These are phyloP conservation scores for Agriopis marginaria DNA, from an alignment of 2,888 invertebrate species.

Conservation along the genomic window DNA sequence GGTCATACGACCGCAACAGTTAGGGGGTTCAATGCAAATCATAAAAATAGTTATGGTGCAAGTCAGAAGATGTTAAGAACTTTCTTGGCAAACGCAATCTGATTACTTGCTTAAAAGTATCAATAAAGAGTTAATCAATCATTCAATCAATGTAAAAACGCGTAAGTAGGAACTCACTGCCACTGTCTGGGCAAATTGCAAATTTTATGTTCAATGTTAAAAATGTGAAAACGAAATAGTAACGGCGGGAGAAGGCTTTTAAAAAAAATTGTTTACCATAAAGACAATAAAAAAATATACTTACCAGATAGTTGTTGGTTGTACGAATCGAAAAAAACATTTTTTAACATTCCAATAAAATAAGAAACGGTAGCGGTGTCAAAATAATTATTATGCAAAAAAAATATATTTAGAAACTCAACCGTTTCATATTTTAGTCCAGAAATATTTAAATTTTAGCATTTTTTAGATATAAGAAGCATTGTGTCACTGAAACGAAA, in stretches of 20 bases:
- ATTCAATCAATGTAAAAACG: too few species aligned
- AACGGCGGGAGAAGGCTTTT: too few species aligned
- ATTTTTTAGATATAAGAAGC: too few species aligned
- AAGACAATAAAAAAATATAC: background rate
- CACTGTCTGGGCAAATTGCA: too few species aligned
- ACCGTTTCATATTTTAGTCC: background rate
- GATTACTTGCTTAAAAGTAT: too few species aligned
- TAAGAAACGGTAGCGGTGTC: background rate
- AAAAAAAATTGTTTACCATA: too few species aligned
- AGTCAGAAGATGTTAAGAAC: background rate
- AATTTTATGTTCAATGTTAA: too few species aligned
- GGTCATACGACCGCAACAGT: background rate
- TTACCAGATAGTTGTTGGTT: background rate
- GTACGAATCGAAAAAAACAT: background rate
- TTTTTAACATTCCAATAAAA: background rate
- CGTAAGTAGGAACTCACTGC: too few species aligned
- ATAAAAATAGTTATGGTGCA: background rate
- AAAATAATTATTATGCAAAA: background rate
- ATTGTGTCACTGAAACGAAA: conserved; percentile 33
- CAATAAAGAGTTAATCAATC: too few species aligned
- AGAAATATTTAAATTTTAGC: conserved; percentile 24
- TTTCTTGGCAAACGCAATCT: too few species aligned
- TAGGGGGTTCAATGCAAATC: background rate
- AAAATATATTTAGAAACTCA: background rate
- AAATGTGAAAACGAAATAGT: too few species aligned